These are phyloP conservation scores for Cranoglanis bouderius DNA, from an alignment of 2,113 vertebrate genomes.

Conservation along the genomic window DNA sequence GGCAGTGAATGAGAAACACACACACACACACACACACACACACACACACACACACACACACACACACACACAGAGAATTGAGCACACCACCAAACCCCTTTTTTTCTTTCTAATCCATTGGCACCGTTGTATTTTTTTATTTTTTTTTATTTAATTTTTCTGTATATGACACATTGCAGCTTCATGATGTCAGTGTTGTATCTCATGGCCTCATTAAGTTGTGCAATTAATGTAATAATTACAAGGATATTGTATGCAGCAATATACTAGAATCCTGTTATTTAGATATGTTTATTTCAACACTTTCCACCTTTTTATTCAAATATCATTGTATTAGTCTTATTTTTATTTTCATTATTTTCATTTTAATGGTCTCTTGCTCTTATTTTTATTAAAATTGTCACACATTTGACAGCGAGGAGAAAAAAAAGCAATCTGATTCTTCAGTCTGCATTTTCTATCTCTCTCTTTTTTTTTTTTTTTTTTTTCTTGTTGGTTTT, in stretches of 20 bases:
- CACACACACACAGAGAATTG: not conserved
- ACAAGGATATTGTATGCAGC: not conserved
- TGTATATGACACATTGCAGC: not conserved
- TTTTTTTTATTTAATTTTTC: not conserved
- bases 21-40: conserved; percentile 3
- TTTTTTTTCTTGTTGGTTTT: not conserved
- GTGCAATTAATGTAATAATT: not conserved
- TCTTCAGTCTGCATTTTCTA: too few species aligned
- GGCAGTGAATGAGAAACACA: not conserved
- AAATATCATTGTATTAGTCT: not conserved
- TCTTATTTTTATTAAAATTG: too few species aligned
- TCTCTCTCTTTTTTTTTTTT: too few species aligned
- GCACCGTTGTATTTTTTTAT: not conserved
- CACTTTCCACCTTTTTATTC: not conserved
- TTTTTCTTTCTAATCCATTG: not conserved
- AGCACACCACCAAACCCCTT: not conserved
- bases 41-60: too few species aligned
- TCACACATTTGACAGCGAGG: not conserved
- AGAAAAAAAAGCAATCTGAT: too few species aligned
- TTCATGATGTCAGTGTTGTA: not conserved
- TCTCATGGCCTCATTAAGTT: not conserved
- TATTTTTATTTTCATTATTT: not conserved
- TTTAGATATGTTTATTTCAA: not conserved
- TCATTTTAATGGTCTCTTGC: not conserved
- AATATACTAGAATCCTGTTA: too few species aligned